Conservation (phyloP, 53 echinoderm and acorn worm genomes). For the Astropecten irregularis region DNA sequence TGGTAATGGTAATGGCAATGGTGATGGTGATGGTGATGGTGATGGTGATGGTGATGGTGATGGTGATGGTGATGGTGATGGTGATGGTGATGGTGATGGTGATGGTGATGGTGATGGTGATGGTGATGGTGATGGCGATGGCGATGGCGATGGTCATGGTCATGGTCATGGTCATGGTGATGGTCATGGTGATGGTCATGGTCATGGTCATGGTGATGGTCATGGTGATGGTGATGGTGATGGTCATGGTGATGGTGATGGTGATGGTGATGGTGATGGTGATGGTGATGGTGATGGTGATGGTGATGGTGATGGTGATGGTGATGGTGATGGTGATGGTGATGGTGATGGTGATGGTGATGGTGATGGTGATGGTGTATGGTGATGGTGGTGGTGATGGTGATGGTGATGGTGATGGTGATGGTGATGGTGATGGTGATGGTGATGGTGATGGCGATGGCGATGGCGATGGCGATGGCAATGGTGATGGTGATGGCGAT, state of each 20-base stretch:
- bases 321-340: conserved; percentile 10
- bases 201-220: background rate
- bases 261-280: conserved; percentile 10
- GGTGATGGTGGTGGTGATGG: conserved; percentile 1
- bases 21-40: too few species aligned
- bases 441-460: conserved; percentile 2
- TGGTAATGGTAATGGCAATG: too few species aligned
- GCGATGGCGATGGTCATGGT: background rate
- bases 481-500: conserved; percentile 3
- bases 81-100: too few species aligned
- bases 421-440: conserved; percentile 10
- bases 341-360: conserved; percentile 10
- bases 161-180: background rate
- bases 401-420: conserved; percentile 10
- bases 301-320: conserved; percentile 10
- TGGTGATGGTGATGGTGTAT: background rate
- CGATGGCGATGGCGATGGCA: background rate
- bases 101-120: too few species aligned
- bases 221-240: conserved; percentile 5
- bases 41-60: too few species aligned
- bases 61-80: too few species aligned
- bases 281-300: conserved; percentile 10
- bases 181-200: conserved; percentile 1
- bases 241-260: conserved; percentile 3
- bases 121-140: too few species aligned